A percentile compares a stretch with the other conserved stretches of the same genome.
Evolutionary conservation across 2,888 invertebrate species (phyloP).

Genomic region (Petrolisthes cinctipes): DNA sequence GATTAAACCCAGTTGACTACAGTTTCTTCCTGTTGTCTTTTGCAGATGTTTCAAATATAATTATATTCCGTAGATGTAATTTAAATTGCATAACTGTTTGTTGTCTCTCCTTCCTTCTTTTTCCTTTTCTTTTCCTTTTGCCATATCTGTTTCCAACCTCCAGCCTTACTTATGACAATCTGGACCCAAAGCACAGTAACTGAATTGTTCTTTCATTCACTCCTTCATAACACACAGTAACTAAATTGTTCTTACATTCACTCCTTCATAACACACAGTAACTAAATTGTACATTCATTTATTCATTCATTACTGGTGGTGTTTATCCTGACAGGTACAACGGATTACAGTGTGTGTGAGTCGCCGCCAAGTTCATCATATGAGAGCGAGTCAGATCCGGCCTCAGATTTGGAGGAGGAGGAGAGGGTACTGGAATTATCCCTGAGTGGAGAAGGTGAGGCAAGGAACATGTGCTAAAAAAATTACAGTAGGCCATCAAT

Average conservation of each 20-base stretch:
- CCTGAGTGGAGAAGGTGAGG: constrained; percentile 20
- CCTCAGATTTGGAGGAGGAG: constrained; percentile 49
- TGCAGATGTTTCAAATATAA: too few relatives aligned
- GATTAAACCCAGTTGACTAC: too few relatives aligned
- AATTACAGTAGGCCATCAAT: too few relatives aligned
- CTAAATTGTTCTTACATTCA: not conserved
- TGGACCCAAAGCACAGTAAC: too few relatives aligned
- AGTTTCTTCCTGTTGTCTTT: too few relatives aligned
- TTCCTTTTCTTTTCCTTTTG: too few relatives aligned
- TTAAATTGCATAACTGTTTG: too few relatives aligned
- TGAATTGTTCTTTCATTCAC: not conserved
- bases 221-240: not conserved
- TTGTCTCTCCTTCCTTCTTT: too few relatives aligned
- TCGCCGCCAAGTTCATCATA: constrained; percentile 61
- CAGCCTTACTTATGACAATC: too few relatives aligned
- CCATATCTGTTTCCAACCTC: too few relatives aligned
- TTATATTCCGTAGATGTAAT: too few relatives aligned
- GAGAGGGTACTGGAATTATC: constrained; percentile 5
- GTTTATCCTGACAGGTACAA: constrained; percentile 43
- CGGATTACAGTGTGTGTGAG: constrained; percentile 63
- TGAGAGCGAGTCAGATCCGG: constrained; percentile 48
- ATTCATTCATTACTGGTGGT: not conserved
- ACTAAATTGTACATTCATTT: not conserved
- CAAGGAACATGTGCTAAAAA: not conserved
- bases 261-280: not conserved